phyloP scores from a whole-genome alignment of 2,113 vertebrate genomes.

The Oreotrochilus melanogaster region DNA sequence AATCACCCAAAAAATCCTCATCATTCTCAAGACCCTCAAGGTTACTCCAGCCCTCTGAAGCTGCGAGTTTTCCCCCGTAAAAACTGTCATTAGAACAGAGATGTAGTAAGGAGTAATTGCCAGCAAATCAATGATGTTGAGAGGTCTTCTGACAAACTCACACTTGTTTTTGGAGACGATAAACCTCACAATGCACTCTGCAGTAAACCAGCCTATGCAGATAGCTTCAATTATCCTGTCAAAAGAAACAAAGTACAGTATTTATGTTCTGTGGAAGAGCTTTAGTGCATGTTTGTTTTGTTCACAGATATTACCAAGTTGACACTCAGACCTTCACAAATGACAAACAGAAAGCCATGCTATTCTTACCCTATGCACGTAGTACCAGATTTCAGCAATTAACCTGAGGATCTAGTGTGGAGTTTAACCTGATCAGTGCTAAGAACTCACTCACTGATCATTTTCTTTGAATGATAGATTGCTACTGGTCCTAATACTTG shows the following conservation, averaged over 20 bases:
- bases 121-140: constrained; percentile 97
- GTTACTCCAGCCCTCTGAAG: constrained; percentile 96
- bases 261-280: constrained; percentile 65
- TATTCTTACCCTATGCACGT: neutral
- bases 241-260: constrained; percentile 77
- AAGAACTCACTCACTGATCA: neutral
- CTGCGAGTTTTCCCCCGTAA: constrained; percentile 93
- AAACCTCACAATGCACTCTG: constrained; percentile 96
- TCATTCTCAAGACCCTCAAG: constrained; percentile 95
- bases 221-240: constrained; percentile 97
- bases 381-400: neutral
- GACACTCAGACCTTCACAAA: constrained; percentile 69
- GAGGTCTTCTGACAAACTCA: constrained; percentile 94
- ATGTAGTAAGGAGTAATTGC: constrained; percentile 98
- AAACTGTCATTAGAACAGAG: constrained; percentile 88
- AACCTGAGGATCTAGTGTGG: neutral
- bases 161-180: constrained; percentile 96
- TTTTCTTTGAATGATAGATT: neutral
- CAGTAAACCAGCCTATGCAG: constrained; percentile 99
- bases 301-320: constrained; percentile 56
- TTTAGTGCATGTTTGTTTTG: constrained; percentile 19
- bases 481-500: neutral
- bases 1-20: constrained; percentile 99
- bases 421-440: neutral
- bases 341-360: constrained; percentile 5